Evolutionary conservation across 2,888 invertebrate species (phyloP), one percentile per base, ranked within the genome.

Genomic region (Leptopilina syphax): DNA sequence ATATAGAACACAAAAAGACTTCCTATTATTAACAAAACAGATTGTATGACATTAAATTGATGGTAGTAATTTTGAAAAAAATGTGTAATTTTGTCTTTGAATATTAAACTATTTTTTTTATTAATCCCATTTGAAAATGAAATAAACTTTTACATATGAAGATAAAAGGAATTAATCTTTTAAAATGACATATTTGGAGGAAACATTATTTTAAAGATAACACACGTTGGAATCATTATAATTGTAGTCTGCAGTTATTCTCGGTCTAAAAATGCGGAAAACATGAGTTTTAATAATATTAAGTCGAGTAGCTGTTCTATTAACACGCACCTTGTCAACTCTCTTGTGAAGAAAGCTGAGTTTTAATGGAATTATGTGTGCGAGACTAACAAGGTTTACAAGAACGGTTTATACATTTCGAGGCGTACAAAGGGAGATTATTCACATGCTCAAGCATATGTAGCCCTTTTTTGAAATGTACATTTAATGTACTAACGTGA

Each of bases 351-450:
- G 68, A 73, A 76, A 77, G 65, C 81, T 65, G 57, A 63, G 44
- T 81, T 73, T 76, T 81, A 80, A 80, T 83, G 81, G 77, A 83
- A 80, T 83, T 80, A 79, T 82, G 79, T 79, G 80, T 80, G 79
- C 78, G 79, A 77, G 76, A 79, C 70, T 81, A 81, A 81, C 81
- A 77, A 83, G 81, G 80, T 80, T 73, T 68, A 79, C 79, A 77
- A 81, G 66, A 66, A 79, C 78, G 70, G 68, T 63, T 24, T 78
- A 60, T 73, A 78, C 50, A 78, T 50, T 34, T 77, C 76, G 54
- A 34, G 54, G 24, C 44, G 44, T n/a, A 73, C 27, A 54, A 73
- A 57, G 27, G 34, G 54, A 57, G 54, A 73, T 73, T 73, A 73
- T n/a, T 13, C 27, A 5, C 27, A 73, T 24, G 34, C 73, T 73